phyloP scores from a whole-genome alignment of 1,140 invertebrate species.

The Eumeta japonica region DNA sequence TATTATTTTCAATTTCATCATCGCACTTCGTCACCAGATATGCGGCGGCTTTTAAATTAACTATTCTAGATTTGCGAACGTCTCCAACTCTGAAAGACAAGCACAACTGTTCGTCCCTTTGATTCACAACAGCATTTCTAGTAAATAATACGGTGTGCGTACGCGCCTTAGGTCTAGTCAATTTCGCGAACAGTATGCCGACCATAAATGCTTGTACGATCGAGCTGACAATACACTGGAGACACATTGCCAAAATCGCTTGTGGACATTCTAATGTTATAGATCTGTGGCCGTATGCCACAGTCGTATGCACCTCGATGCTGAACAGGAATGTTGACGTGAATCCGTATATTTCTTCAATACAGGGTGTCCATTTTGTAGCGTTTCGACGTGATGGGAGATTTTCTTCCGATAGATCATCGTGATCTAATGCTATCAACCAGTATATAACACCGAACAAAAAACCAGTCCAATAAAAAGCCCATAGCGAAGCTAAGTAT shows the following conservation, averaged over 20 bases:
- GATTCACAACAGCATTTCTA: slow-evolving; percentile 80
- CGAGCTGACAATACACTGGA: slow-evolving; percentile 92
- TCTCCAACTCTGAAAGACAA: slow-evolving; percentile 91
- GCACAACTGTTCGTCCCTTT: slow-evolving; percentile 79
- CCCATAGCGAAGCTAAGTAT: slow-evolving; percentile 85
- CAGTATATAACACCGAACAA: slow-evolving; percentile 89
- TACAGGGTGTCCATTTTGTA: slow-evolving; percentile 74
- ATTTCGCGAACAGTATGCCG: slow-evolving; percentile 82
- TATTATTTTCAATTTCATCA: slow-evolving; percentile 17
- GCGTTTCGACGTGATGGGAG: slow-evolving; percentile 62
- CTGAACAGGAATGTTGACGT: slow-evolving; percentile 86
- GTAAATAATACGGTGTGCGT: slow-evolving; percentile 91
- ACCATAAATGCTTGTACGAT: slow-evolving; percentile 80
- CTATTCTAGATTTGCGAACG: slow-evolving; percentile 91
- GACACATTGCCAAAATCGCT: slow-evolving; percentile 91
- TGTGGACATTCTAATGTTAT: slow-evolving; percentile 90
- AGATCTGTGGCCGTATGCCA: slow-evolving; percentile 71
- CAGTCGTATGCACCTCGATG: slow-evolving; percentile 86
- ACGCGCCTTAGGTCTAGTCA: slow-evolving; percentile 91
- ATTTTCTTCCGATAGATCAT: slow-evolving; percentile 75
- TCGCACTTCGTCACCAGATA: slow-evolving; percentile 79
- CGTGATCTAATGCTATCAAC: slow-evolving; percentile 83
- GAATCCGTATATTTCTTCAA: slow-evolving; percentile 76
- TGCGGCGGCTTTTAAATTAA: slow-evolving; percentile 81
- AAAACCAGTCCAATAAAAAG: slow-evolving; percentile 84